Conservation (phyloP, 2,888 invertebrate genomes). For the Chloromyia formosa region DNA sequence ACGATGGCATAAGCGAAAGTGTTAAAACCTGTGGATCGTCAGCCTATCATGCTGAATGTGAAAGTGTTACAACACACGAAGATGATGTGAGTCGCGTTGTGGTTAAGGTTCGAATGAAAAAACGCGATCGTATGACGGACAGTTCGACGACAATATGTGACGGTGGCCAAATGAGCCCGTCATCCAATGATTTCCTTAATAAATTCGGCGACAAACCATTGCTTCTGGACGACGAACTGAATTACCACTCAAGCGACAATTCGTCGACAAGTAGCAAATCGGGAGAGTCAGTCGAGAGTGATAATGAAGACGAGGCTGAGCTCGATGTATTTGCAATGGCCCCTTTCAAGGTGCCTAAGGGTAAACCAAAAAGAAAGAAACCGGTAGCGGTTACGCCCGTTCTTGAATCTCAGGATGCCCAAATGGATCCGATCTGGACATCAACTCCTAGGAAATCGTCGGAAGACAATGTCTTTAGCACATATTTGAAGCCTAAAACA, state of each 20-base stretch:
- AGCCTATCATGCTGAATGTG: conserved; percentile 77
- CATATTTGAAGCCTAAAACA: conserved; percentile 1
- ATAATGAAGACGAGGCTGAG: conserved; percentile 61
- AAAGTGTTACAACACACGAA: conserved; percentile 72
- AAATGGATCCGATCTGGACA: conserved; percentile 59
- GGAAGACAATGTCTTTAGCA: conserved; percentile 26
- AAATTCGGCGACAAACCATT: conserved; percentile 80
- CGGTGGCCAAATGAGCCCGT: conserved; percentile 67
- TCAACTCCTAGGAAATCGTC: conserved; percentile 58
- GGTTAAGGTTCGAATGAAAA: conserved; percentile 66
- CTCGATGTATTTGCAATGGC: conserved; percentile 76
- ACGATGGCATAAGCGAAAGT: conserved; percentile 71
- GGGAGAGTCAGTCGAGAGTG: conserved; percentile 51
- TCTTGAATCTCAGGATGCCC: conserved; percentile 29
- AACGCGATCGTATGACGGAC: conserved; percentile 61
- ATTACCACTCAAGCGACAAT: conserved; percentile 67
- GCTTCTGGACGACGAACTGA: conserved; percentile 80
- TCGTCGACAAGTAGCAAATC: conserved; percentile 40
- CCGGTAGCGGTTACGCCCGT: conserved; percentile 41
- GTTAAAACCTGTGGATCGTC: conserved; percentile 74
- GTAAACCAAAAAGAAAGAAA: conserved; percentile 52
- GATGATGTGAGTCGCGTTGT: conserved; percentile 68
- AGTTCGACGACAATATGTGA: conserved; percentile 55
- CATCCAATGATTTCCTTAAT: conserved; percentile 72
- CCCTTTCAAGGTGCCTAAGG: conserved; percentile 67